Evolutionary conservation across 2,113 vertebrate genomes (phyloP).

Genomic region (Pterophyllum scalare): DNA sequence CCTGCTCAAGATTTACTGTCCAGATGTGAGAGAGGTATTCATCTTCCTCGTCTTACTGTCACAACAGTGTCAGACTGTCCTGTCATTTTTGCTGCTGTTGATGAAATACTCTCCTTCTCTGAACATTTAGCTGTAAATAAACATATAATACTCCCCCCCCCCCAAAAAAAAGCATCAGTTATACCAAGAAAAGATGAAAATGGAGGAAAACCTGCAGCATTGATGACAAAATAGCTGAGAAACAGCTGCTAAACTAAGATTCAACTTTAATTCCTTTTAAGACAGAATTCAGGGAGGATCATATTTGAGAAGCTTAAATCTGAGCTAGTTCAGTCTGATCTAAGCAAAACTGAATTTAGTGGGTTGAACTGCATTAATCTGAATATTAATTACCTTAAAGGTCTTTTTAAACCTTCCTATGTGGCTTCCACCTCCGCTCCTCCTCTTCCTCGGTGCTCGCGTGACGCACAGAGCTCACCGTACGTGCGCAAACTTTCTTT

Average conservation of each 20-base stretch:
- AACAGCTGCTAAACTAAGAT: not conserved
- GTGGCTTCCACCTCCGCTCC: not conserved
- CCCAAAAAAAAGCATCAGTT: not conserved
- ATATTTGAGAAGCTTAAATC: not conserved
- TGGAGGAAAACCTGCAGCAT: not conserved
- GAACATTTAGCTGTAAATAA: not conserved
- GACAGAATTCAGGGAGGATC: not conserved
- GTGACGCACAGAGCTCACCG: not conserved
- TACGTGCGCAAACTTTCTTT: slow-evolving; percentile 12
- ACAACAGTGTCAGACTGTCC: not conserved
- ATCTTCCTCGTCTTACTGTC: not conserved
- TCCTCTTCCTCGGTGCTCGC: not conserved
- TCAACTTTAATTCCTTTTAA: not conserved
- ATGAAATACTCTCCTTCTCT: not conserved
- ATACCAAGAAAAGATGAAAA: not conserved
- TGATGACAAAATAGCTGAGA: not conserved
- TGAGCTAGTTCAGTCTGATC: not conserved
- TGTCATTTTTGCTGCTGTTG: not conserved
- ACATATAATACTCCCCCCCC: not conserved
- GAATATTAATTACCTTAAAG: not conserved
- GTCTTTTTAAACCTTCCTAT: not conserved
- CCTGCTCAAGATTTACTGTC: not conserved
- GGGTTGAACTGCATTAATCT: not conserved
- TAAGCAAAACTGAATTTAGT: not conserved
- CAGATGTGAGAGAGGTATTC: not conserved